Conservation (phyloP, 2,888 invertebrate species). For the Acrocyrtus sp. region DNA sequence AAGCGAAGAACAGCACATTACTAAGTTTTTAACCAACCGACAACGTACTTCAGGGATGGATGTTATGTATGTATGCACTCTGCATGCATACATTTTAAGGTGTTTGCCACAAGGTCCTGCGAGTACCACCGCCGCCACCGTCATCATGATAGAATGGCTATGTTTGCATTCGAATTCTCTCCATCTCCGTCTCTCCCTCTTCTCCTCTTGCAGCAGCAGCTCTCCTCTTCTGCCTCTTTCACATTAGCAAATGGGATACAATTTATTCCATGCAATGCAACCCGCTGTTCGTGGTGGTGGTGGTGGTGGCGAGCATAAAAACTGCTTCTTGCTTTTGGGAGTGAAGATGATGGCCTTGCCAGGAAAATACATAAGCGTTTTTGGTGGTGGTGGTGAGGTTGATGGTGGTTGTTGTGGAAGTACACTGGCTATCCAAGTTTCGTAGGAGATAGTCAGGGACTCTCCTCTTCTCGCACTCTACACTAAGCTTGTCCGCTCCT, state of each 20-base stretch:
- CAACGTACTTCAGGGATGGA: neutral
- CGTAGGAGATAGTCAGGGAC: slow-evolving; percentile 33
- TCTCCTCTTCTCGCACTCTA: slow-evolving; percentile 1
- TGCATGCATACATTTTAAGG: slow-evolving; percentile 47
- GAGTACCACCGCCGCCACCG: slow-evolving; percentile 45
- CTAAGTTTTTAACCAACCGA: neutral
- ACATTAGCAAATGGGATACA: too few relatives aligned
- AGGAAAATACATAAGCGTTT: slow-evolving; percentile 48
- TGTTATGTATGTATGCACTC: slow-evolving; percentile 32
- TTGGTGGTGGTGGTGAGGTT: slow-evolving; percentile 15
- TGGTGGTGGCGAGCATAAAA: slow-evolving; percentile 31
- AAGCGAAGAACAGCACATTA: neutral
- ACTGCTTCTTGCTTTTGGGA: slow-evolving; percentile 2
- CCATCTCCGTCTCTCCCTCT: too few relatives aligned
- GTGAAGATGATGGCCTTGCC: slow-evolving; percentile 54
- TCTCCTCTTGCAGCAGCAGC: neutral
- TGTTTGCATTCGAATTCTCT: slow-evolving; percentile 28
- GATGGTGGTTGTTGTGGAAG: neutral
- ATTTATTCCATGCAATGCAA: slow-evolving; percentile 51
- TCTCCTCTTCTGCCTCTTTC: too few relatives aligned
- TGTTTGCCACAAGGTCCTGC: slow-evolving; percentile 54
- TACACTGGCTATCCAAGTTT: slow-evolving; percentile 11
- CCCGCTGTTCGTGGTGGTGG: slow-evolving; percentile 36
- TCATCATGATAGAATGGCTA: slow-evolving; percentile 20
- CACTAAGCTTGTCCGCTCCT: neutral